Evolutionary conservation across 1,140 invertebrate genomes (phyloP).

Genomic region (Drosophila obscura): DNA sequence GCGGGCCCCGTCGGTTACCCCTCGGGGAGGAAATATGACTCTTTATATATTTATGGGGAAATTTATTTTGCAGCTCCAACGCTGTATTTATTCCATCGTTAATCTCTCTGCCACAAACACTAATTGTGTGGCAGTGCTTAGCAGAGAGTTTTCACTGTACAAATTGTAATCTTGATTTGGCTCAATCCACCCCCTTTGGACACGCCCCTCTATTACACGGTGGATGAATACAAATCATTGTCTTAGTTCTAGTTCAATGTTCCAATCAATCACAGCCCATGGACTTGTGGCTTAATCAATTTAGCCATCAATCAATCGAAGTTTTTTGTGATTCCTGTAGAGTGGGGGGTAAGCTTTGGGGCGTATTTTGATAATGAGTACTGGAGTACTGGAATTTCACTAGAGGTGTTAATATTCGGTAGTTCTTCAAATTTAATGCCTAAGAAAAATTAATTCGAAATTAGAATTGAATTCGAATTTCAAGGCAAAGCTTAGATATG

Average conservation of each 20-base stretch:
- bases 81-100: no score
- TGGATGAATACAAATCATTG: conserved; percentile 21
- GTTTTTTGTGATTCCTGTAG: conserved; percentile 13
- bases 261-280: conserved; percentile 25
- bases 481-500: no score
- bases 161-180: conserved; percentile 5
- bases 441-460: no score
- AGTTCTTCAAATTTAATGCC: no score
- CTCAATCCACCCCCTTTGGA: background rate
- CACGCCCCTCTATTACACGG: conserved; percentile 14
- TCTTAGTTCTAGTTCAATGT: conserved; percentile 14
- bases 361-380: background rate
- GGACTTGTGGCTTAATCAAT: conserved; percentile 27
- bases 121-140: no score
- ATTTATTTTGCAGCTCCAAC: no score
- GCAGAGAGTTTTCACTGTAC: no score
- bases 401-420: background rate
- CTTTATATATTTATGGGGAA: no score
- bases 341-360: conserved; percentile 6
- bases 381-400: conserved; percentile 16
- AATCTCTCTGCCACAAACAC: no score
- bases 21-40: no score
- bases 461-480: no score
- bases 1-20: no score
- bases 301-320: conserved; percentile 25